Percentiles rank a stretch among this genome's conserved stretches.
Conservation (phyloP, 2,113 vertebrate species). For the Eretmochelys imbricata region DNA sequence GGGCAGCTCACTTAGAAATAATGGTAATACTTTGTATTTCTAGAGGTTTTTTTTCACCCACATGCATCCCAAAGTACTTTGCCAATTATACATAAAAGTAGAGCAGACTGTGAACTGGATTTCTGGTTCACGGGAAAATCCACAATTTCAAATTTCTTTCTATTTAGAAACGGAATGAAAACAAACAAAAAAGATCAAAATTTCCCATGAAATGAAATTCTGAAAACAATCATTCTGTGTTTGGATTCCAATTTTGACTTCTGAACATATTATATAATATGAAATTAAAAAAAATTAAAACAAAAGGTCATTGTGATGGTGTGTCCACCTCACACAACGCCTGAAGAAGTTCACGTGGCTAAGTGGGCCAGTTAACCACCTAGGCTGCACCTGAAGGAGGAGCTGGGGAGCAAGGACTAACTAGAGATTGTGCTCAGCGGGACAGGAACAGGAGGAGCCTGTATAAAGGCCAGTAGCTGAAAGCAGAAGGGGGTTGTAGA, state of each 20-base stretch:
- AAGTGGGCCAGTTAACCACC: background rate
- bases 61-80: background rate
- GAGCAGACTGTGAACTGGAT: background rate
- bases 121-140: background rate
- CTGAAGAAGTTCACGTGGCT: background rate
- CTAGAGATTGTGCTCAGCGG: background rate
- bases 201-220: background rate
- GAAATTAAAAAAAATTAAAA: background rate
- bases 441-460: background rate
- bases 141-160: background rate
- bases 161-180: background rate
- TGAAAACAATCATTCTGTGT: background rate
- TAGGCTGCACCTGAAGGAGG: background rate
- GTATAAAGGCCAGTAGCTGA: background rate
- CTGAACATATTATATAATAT: background rate
- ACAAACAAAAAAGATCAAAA: background rate
- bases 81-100: background rate
- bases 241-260: background rate
- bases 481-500: background rate
- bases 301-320: background rate
- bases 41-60: accelerated
- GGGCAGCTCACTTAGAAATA: background rate
- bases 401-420: background rate
- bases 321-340: background rate
- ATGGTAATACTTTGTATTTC: background rate